Evolutionary conservation across 2,888 invertebrate genomes (phyloP), one percentile per base, ranked within the genome.

Genomic region (Prosopocoilus inquinatus): DNA sequence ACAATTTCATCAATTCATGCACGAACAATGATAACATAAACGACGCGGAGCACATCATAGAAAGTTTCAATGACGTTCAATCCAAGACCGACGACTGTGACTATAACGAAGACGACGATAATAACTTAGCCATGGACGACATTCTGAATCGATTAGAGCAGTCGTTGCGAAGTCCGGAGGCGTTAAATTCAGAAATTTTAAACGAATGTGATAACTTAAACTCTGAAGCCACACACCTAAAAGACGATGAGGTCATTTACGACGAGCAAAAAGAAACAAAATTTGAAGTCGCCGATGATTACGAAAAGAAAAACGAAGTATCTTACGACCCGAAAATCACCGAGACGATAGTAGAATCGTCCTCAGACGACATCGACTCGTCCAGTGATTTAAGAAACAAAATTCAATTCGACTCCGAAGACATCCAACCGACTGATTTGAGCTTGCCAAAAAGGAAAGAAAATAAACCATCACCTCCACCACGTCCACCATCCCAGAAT

Each of bases 401-500:
- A 70, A 69, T 11, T 57, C 71, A 55, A 70, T 65, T 60, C 53
- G 45, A 47, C 36, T 8, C 60, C 2, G 63, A 64, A 12, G 81
- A 80, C 44, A 73, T 80, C 50, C 75, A 78, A 55, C 83, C 84
- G 3, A 84, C 84, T 9, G 84, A 85, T 74, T 70, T 85, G 64
- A 81, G 81, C 67, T 72, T 80, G 65, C 87, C 81, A 64, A 83
- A 83, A 72, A 54, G 59, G 12, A 59, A 63, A 44, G 20, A 75
- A 38, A 79, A 78, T 46, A 78, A 75, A 59, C 78, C 80, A 64
- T 81, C 81, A 47, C 49, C 59, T 4, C 71, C 78, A 58, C 75
- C 80, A 63, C 78, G 88, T 55, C 86, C 87, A 5, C 83, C 84
- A 4, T 88, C 88, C 1, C 81, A 86, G 58, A 86, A 84, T 66